Evolutionary conservation across 1,140 invertebrate species (phyloP), one percentile per base, ranked within the genome.

Genomic region (Drosophila nannoptera): DNA sequence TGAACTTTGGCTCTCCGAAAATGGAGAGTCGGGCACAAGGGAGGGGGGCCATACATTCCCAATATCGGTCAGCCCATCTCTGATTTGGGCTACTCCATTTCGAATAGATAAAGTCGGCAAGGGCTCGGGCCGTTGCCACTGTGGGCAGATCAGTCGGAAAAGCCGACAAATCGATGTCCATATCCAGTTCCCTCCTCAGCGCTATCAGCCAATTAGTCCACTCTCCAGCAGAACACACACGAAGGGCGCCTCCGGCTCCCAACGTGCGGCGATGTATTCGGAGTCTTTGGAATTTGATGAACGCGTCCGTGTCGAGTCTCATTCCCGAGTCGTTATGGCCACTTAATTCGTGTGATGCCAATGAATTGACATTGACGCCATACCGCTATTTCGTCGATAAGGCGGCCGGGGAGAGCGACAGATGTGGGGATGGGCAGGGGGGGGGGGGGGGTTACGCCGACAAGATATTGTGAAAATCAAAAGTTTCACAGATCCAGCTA

Each of bases 271-370:
- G 32, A 7, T 43, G 56, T 64, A 14, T 55, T 33, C 8, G 9
- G 7, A 16, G n/a, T 35, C 49, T 50, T 45, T 71, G 72, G 62
- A 66, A 74, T 74, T 48, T 59, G 65, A 55, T 56, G 40, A 32
- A 58, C 48, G 52, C 59, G 56, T 42, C 56, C 40, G 40, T 43
- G 40, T 43, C 7, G 40, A 14, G 12, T 14, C 14, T 56, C 69
- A 53, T 49, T 60, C 64, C 36, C 29, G n/a, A 42, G 46, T 49
- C 64, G 64, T 68, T 72, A 53, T 42, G 61, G 64, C 68, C 78
- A 78, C 75, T 78, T 82, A 78, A 75, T 82, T 83, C 75, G 54
- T 75, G 75, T 83, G 70, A 82, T 81, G 78, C 58, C 70, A 70
- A 66, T 63, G 65, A 70, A 80, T 71, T 81, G 75, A 84, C 78